phyloP scores from a whole-genome alignment of 2,797 vertebrate species.

The Telmatherina bonti region DNA sequence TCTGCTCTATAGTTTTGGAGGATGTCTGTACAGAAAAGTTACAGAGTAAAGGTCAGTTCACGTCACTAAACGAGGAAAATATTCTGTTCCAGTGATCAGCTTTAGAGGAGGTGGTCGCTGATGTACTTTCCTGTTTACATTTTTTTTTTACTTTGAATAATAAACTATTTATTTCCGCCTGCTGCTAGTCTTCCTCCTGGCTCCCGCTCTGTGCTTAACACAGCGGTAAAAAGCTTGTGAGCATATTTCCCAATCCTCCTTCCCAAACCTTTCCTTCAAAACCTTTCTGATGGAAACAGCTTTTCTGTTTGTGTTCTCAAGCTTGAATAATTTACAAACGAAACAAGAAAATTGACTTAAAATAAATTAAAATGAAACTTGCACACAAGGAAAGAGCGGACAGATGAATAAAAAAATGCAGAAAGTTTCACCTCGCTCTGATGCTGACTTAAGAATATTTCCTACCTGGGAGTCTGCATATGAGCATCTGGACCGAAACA shows the following conservation, averaged over 20 bases:
- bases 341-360: neutral
- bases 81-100: neutral
- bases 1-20: too few species aligned
- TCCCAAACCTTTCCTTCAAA: neutral
- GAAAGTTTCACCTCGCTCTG: too few species aligned
- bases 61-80: neutral
- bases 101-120: neutral
- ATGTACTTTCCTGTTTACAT: neutral
- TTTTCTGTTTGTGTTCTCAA: neutral
- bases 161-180: slow-evolving; percentile 8
- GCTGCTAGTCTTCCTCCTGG: neutral
- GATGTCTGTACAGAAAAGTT: too few species aligned
- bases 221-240: too few species aligned
- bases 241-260: neutral
- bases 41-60: neutral
- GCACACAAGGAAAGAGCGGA: too few species aligned
- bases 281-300: neutral
- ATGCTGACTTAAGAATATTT: too few species aligned
- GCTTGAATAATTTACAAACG: neutral
- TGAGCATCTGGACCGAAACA: neutral
- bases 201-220: neutral
- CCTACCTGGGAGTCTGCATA: neutral
- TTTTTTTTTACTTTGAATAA: neutral
- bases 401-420: too few species aligned
- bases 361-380: neutral